Conservation (phyloP, 2,113 vertebrate genomes). For the Gymnobelideus leadbeateri region DNA sequence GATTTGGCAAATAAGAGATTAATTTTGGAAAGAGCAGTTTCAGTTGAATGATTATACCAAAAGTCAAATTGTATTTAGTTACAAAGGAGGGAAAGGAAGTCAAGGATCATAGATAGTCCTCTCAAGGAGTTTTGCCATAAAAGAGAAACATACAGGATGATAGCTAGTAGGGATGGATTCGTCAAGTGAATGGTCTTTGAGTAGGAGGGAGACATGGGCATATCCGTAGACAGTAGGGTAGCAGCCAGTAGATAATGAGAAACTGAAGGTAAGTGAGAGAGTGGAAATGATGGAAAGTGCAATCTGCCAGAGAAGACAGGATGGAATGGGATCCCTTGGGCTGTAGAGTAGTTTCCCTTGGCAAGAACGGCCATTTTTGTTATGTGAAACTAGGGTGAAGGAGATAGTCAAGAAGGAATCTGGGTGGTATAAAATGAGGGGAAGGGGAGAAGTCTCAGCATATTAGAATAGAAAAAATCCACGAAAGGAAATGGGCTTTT, state of each 20-base stretch:
- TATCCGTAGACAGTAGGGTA: not conserved
- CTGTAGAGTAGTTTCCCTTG: not conserved
- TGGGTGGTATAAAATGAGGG: not conserved
- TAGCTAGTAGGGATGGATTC: not conserved
- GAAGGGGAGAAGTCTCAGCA: not conserved
- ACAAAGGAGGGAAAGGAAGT: not conserved
- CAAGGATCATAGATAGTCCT: not conserved
- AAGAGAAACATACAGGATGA: not conserved
- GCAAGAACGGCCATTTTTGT: not conserved
- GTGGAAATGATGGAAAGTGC: not conserved
- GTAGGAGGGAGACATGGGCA: not conserved
- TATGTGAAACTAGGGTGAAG: not conserved
- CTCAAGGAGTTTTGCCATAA: not conserved
- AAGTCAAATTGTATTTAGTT: too few relatives aligned
- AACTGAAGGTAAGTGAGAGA: not conserved
- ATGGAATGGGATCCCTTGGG: not conserved
- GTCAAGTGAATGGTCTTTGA: not conserved
- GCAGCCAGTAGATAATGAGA: too few relatives aligned
- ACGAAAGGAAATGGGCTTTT: not conserved
- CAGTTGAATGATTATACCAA: not conserved
- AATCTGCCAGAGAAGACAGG: not conserved
- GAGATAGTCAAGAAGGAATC: not conserved
- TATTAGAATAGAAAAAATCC: not conserved
- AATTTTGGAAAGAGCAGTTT: not conserved
- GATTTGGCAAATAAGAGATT: not conserved